Evolutionary conservation across 2,113 vertebrate genomes (phyloP).

Genomic region (Neogale vison): DNA sequence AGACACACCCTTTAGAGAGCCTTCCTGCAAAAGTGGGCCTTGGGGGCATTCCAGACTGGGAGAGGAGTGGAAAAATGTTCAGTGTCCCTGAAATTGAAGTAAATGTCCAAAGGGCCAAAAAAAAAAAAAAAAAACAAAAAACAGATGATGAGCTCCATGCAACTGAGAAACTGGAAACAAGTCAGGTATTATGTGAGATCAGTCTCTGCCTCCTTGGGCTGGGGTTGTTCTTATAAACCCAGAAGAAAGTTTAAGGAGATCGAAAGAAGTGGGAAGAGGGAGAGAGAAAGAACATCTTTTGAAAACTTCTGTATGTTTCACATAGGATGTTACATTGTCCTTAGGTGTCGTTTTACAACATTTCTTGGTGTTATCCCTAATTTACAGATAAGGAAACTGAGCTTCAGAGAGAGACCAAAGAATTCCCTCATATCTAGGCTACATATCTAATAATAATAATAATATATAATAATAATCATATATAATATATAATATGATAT

Average conservation of each 20-base stretch:
- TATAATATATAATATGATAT: too few relatives aligned
- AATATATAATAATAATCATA: too few relatives aligned
- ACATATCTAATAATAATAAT: background rate
- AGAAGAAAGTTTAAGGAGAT: background rate
- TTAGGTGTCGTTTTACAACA: background rate
- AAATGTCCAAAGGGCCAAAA: background rate
- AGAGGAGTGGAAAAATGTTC: background rate
- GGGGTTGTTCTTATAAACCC: background rate
- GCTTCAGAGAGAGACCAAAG: background rate
- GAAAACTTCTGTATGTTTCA: background rate
- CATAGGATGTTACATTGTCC: background rate
- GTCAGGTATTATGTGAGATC: background rate
- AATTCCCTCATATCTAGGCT: background rate
- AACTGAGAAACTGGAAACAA: background rate
- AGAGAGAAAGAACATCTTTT: background rate
- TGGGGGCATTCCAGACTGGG: background rate
- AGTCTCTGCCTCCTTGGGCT: background rate
- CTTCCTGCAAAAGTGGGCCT: background rate
- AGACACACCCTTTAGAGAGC: conserved; percentile 23
- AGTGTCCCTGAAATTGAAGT: background rate
- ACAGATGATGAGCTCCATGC: background rate
- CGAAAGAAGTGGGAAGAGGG: background rate
- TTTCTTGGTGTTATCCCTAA: background rate
- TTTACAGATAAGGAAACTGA: background rate
- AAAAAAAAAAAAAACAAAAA: too few relatives aligned